Evolutionary conservation across 1,140 invertebrate species (phyloP), one percentile per base, ranked within the genome.

Genomic region (Drosophila sucinea): DNA sequence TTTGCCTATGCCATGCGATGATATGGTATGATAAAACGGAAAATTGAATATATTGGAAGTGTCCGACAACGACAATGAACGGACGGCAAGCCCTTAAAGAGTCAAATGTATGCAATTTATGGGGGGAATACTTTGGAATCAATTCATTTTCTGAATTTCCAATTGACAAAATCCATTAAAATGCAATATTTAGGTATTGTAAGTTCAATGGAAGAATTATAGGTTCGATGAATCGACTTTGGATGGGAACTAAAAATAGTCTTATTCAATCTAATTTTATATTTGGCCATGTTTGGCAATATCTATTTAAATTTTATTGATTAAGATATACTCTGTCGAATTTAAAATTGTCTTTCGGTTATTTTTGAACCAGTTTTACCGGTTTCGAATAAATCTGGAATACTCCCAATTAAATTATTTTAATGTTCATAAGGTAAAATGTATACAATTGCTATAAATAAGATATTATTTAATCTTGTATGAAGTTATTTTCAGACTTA

Each of bases 221-320:
- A 11, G 10, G 35, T 38, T 4, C 30, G 4, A 30, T 30, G 30
- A 4, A 30, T 30, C 4, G 30, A 30, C 4, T 30, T 17, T 17
- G 17, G 17, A 17, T 17, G 17, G 17, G 17, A 17, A 17, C 17
- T 17, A 17, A 17, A 17, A 17, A 17, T 17, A 17, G 17, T 17
- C 17, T 17, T 17, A 17, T 17, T 17, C 17, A 17, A 17, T 17
- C 17, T 17, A 17, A 17, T 17, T 17, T 17, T 17, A 17, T 17
- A 17, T 17, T 17, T 17, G 17, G 17, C 17, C 17, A 17, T 17
- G 17, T 17, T 17, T 17, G 17, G 17, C 17, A 17, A 17, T 17
- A 17, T 17, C 35, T 11, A 11, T 11, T 38, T 11, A 11, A 68
- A 84, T 84, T 89, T 78, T 83, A 87, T 89, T 87, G 80, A 89